These are phyloP conservation scores for Cinclus cinclus DNA, from an alignment of 2,113 vertebrate genomes.

Conservation along the genomic window DNA sequence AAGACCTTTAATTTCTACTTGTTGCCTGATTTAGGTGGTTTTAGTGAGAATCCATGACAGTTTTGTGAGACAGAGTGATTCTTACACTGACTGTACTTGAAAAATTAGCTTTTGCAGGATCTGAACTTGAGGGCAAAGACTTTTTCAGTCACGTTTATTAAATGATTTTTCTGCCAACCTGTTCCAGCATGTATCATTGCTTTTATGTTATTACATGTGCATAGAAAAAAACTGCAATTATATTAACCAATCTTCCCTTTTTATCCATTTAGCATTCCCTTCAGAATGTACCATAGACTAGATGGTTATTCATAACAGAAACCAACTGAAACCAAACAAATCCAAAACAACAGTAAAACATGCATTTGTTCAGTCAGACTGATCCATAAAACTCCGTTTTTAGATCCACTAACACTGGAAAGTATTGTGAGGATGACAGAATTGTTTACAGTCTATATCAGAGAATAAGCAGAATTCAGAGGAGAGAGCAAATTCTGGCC, in stretches of 20 bases:
- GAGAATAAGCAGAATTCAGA: not conserved
- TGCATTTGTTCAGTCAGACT: not conserved
- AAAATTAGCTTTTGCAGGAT: not conserved
- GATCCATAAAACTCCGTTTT: not conserved
- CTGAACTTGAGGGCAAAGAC: not conserved
- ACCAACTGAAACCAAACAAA: not conserved
- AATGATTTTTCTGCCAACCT: not conserved
- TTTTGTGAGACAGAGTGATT: conserved; percentile 15
- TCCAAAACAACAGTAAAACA: not conserved
- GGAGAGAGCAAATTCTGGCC: not conserved
- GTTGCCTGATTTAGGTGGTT: not conserved
- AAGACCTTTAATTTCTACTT: not conserved
- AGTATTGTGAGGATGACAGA: not conserved
- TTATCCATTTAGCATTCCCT: not conserved
- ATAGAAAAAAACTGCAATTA: not conserved
- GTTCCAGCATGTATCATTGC: not conserved
- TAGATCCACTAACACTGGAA: not conserved
- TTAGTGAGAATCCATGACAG: not conserved
- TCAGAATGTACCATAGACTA: not conserved
- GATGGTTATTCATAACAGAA: not conserved
- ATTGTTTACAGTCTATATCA: not conserved
- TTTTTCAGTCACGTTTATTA: not conserved
- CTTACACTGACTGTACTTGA: not conserved
- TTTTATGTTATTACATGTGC: not conserved
- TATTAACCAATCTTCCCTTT: not conserved